A percentile compares a stretch with the other conserved stretches of the same genome.
phyloP scores from a whole-genome alignment of 2,888 invertebrate species.

The Ormyrus labotus region DNA sequence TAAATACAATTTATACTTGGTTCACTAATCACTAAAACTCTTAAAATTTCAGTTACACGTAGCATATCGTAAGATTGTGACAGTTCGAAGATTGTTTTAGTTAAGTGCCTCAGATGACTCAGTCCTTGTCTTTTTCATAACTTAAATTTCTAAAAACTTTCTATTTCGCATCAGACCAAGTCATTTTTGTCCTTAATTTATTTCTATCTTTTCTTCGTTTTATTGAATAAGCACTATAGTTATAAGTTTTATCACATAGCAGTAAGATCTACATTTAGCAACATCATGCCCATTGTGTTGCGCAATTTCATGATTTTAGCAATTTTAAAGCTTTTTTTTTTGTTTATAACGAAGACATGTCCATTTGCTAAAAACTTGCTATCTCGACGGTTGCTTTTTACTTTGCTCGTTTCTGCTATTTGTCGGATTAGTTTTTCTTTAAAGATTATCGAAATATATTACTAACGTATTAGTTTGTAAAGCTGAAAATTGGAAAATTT shows the following conservation, averaged over 20 bases:
- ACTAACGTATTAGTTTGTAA: slow-evolving; percentile 8
- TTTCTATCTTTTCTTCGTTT: neutral
- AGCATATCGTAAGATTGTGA: slow-evolving; percentile 17
- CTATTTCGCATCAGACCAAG: neutral
- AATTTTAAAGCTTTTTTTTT: slow-evolving; percentile 33
- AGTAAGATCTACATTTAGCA: slow-evolving; percentile 36
- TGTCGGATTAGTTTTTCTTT: neutral
- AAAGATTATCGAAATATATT: slow-evolving; percentile 18
- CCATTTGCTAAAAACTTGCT: neutral
- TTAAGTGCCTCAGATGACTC: slow-evolving; percentile 16
- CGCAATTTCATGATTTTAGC: slow-evolving; percentile 19
- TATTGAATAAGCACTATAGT: slow-evolving; percentile 32
- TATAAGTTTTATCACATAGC: slow-evolving; percentile 39
- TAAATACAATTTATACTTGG: slow-evolving; percentile 27
- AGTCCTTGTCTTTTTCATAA: slow-evolving; percentile 13
- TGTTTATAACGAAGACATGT: slow-evolving; percentile 5
- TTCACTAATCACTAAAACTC: neutral
- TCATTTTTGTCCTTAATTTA: neutral
- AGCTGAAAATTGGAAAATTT: slow-evolving; percentile 20
- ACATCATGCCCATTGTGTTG: slow-evolving; percentile 12
- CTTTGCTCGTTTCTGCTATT: slow-evolving; percentile 8
- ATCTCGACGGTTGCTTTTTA: neutral
- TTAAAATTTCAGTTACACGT: slow-evolving; percentile 12
- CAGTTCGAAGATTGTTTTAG: slow-evolving; percentile 12
- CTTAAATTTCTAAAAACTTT: slow-evolving; percentile 28